Evolutionary conservation across 2,888 invertebrate species (phyloP), one percentile per base, ranked within the genome.

Genomic region (Mystacides longicornis): DNA sequence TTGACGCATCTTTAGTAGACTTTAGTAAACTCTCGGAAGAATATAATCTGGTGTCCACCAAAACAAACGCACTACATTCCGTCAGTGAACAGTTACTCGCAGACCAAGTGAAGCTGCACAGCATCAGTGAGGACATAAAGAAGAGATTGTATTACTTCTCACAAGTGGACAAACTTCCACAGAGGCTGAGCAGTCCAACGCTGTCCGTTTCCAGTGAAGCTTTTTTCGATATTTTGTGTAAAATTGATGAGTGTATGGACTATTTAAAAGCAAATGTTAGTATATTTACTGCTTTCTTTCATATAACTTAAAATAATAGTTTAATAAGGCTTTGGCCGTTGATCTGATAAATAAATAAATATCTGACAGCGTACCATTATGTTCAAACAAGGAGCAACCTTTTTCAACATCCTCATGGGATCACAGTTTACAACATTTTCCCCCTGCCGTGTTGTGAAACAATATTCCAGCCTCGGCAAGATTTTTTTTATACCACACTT

Each of bases 51-150:
- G 95, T 96, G 0, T 90, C 94, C 0, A 85, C 87, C 57, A 96
- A 95, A 74, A 97, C 96, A 0, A 93, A 90, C 68, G 89, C 93
- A 0, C 73, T 97, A 3, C 94, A 97, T 68, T 85, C 83, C 57
- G 90, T 92, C 62, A 96, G 96, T 69, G 94, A 96, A 66, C 90
- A 95, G 66, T 74, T 97, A 5, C 81, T 95, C 59, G 86, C 88
- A 1, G 93, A 96, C 67, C 95, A 95, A 75, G 86, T 84, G 51
- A 83, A 87, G 64, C 75, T 97, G 5, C 89, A 89, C 63, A 81
- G 81, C 62, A 84, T 89, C 59, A 89, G 89, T 61, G 85, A 87
- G 60, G 86, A 85, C 54, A 86, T 97, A 53, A 86, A 87, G 50
- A 82, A 85, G 55, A 86, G 87, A 61, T 71, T 96, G 3, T 84